Conservation (phyloP, 1,140 invertebrate species). For the Heliconius hewitsoni region DNA sequence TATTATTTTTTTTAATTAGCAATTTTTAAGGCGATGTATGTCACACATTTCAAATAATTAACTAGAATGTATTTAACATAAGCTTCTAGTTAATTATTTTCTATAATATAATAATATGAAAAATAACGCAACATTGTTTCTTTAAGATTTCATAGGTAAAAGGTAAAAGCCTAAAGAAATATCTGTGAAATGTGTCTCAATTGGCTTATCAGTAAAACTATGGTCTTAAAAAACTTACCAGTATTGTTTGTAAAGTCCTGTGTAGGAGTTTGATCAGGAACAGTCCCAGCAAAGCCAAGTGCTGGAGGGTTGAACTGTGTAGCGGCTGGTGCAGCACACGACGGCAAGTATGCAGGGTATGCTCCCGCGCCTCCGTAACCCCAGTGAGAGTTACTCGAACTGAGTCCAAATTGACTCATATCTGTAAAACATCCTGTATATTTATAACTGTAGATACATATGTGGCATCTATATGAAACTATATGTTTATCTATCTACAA, state of each 20-base stretch:
- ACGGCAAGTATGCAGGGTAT: constrained; percentile 88
- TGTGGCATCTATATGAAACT: no score
- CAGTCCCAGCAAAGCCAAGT: constrained; percentile 84
- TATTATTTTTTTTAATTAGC: no score
- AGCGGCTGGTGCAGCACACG: constrained; percentile 85
- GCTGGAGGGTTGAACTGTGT: constrained; percentile 86
- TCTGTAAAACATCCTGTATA: constrained; percentile 73
- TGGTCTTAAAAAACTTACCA: constrained; percentile 45
- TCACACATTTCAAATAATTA: no score
- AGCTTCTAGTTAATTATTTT: no score
- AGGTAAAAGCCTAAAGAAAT: neutral
- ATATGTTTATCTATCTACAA: no score
- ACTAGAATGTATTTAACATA: no score
- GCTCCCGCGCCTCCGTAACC: constrained; percentile 90
- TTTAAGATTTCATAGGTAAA: no score
- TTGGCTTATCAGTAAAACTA: no score
- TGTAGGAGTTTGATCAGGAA: constrained; percentile 86
- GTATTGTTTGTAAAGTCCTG: constrained; percentile 84
- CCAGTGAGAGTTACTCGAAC: constrained; percentile 90
- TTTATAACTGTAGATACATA: neutral
- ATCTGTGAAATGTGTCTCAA: neutral
- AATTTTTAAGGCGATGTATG: no score
- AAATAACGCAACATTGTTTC: no score
- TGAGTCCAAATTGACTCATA: constrained; percentile 89
- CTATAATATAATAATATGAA: no score